Evolutionary conservation across 2,888 invertebrate species (phyloP).

Genomic region (Drosophila differens): DNA sequence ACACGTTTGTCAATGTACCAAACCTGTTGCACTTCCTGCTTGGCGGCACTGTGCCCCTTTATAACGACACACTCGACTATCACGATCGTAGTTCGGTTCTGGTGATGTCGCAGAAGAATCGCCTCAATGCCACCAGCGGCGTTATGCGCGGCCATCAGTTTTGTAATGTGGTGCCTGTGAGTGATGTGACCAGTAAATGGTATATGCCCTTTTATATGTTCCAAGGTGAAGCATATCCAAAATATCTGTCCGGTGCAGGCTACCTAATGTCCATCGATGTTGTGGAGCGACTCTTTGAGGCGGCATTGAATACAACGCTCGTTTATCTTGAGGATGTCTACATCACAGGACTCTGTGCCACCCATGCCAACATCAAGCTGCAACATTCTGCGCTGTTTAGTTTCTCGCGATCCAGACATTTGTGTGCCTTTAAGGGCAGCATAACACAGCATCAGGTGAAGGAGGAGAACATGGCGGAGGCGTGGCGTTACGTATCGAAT

Average conservation of each 20-base stretch:
- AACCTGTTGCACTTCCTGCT: conserved; percentile 87
- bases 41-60: conserved; percentile 85
- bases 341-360: conserved; percentile 91
- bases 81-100: conserved; percentile 78
- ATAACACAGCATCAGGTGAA: conserved; percentile 87
- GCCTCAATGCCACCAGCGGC: conserved; percentile 84
- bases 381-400: conserved; percentile 89
- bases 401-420: conserved; percentile 84
- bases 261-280: conserved; percentile 91
- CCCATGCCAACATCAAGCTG: conserved; percentile 87
- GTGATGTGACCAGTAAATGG: conserved; percentile 92
- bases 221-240: conserved; percentile 89
- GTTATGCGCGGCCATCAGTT: conserved; percentile 92
- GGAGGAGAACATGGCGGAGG: conserved; percentile 85
- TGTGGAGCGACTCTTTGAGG: conserved; percentile 88
- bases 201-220: conserved; percentile 93
- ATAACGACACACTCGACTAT: conserved; percentile 83
- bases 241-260: conserved; percentile 93
- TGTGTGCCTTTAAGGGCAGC: conserved; percentile 86
- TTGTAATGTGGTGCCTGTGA: conserved; percentile 91
- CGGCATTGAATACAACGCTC: conserved; percentile 89
- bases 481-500: conserved; percentile 83
- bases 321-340: conserved; percentile 93
- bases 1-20: conserved; percentile 93
- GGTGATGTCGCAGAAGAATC: conserved; percentile 76